phyloP scores from a whole-genome alignment of 1,140 invertebrate genomes.

The Lamellibrachia luymesi region DNA sequence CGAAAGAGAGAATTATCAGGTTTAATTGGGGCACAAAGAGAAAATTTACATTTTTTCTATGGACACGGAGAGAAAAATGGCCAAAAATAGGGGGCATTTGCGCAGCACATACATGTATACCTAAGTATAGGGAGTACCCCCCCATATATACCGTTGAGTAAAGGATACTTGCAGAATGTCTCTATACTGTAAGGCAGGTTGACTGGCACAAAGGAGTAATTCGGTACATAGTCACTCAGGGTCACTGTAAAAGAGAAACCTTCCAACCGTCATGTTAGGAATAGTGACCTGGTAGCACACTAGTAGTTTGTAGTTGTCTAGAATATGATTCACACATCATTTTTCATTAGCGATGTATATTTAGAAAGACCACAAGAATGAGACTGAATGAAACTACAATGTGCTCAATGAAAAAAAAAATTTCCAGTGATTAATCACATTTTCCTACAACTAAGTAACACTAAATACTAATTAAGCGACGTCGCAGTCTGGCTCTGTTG shows the following conservation, averaged over 20 bases:
- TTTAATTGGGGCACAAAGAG: too few species aligned
- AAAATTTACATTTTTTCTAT: too few species aligned
- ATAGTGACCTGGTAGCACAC: neutral
- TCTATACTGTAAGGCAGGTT: slow-evolving; percentile 71
- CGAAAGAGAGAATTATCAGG: too few species aligned
- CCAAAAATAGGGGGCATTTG: too few species aligned
- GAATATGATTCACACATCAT: neutral
- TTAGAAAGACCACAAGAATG: neutral
- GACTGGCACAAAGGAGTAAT: slow-evolving; percentile 66
- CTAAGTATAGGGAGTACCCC: neutral
- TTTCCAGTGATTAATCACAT: too few species aligned
- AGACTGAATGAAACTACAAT: neutral
- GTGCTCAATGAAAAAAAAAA: too few species aligned
- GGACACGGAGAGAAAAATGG: too few species aligned
- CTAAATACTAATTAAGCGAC: too few species aligned
- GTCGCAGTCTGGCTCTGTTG: too few species aligned
- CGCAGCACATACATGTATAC: too few species aligned
- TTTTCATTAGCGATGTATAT: neutral
- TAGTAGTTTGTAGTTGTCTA: neutral
- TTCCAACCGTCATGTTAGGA: neutral
- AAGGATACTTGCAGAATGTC: slow-evolving; percentile 64
- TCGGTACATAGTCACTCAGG: slow-evolving; percentile 80
- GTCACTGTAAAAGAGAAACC: slow-evolving; percentile 41
- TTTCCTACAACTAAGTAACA: too few species aligned
- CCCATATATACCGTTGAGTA: slow-evolving; percentile 13